phyloP scores from a whole-genome alignment of 2,888 invertebrate species.

The Melipona beecheii region DNA sequence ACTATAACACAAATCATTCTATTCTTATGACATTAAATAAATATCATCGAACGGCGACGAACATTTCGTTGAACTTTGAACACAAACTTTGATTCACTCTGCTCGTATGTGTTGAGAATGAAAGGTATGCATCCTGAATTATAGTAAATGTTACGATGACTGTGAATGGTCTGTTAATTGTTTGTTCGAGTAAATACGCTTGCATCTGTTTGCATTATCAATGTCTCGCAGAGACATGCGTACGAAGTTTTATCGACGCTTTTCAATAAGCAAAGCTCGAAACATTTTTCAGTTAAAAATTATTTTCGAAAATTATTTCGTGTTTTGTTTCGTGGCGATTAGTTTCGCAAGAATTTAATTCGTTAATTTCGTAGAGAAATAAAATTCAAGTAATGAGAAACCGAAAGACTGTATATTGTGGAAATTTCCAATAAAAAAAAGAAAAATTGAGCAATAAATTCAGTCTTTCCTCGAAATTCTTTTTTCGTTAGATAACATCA shows the following conservation, averaged over 20 bases:
- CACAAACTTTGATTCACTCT: neutral
- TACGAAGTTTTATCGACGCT: neutral
- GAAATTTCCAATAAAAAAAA: too few relatives aligned
- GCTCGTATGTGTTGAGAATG: constrained; percentile 3
- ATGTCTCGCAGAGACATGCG: neutral
- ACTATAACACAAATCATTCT: neutral
- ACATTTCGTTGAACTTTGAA: constrained; percentile 21
- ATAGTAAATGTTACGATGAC: neutral
- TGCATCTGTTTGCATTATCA: neutral
- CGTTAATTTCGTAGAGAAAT: neutral
- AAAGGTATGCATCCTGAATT: constrained; percentile 6
- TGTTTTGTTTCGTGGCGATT: too few relatives aligned
- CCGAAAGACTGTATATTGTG: too few relatives aligned
- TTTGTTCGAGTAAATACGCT: neutral
- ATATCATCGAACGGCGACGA: constrained; percentile 15
- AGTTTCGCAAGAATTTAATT: neutral
- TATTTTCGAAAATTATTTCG: neutral
- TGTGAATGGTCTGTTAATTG: constrained; percentile 3
- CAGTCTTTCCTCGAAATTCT: too few relatives aligned
- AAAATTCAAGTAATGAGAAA: neutral
- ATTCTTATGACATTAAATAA: constrained; percentile 8
- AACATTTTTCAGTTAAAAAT: neutral
- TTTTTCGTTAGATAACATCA: too few relatives aligned
- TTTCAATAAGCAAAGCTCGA: neutral
- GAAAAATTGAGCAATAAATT: too few relatives aligned